A percentile compares a stretch with the other conserved stretches of the same genome.
phyloP scores from a whole-genome alignment of 2,888 invertebrate species.

The Coecobrya sp. region DNA sequence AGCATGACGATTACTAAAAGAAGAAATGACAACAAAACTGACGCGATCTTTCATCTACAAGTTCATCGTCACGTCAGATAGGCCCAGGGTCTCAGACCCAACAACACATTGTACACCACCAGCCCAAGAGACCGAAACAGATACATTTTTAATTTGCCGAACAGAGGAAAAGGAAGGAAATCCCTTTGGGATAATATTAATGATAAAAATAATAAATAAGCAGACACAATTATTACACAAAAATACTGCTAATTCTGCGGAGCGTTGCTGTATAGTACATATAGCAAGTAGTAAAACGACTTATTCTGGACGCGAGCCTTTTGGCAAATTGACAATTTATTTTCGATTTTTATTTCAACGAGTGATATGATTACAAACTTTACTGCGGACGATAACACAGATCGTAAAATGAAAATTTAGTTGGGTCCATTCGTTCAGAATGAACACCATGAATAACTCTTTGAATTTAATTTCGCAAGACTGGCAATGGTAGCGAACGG shows the following conservation, averaged over 20 bases:
- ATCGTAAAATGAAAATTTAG: too few species aligned
- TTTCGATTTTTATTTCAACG: not conserved
- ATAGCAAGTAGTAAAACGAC: not conserved
- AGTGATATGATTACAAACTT: not conserved
- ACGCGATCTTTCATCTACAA: not conserved
- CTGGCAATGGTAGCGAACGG: too few species aligned
- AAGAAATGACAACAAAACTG: constrained; percentile 26
- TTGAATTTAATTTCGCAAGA: too few species aligned
- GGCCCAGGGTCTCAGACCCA: not conserved
- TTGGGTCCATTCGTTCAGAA: too few species aligned
- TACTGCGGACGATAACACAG: not conserved
- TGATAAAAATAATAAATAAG: not conserved
- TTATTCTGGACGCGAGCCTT: constrained; percentile 38
- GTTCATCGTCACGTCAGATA: not conserved
- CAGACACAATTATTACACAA: not conserved
- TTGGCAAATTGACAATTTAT: constrained; percentile 54
- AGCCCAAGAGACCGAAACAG: not conserved
- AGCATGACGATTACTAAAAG: not conserved
- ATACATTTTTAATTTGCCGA: not conserved
- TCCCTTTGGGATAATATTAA: not conserved
- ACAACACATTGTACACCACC: not conserved
- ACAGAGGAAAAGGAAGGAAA: not conserved
- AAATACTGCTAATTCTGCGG: not conserved
- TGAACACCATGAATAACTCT: too few species aligned
- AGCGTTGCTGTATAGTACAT: not conserved